Evolutionary conservation across 1,140 invertebrate genomes (phyloP), one percentile per base, ranked within the genome.

Genomic region (Fopius arisanus): DNA sequence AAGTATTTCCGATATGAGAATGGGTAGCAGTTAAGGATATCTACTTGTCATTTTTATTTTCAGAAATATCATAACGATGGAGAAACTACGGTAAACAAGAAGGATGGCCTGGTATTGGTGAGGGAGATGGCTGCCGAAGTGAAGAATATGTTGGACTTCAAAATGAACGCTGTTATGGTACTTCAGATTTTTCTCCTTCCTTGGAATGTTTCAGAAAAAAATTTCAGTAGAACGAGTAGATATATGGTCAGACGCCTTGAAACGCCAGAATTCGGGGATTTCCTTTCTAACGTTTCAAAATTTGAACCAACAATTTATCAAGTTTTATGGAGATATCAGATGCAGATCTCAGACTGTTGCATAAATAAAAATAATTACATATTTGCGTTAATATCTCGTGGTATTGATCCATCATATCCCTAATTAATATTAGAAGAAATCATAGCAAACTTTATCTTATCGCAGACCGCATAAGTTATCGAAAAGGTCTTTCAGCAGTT

Each of bases 81-180:
- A 79, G 92, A 94, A 71, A 90, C 93, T 37, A 90, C 92, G 75
- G 92, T 96, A 48, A 89, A 89, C 10, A 91, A 92, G 75, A 95
- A 95, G 82, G 94, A 96, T 82, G 95, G 95, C n/a, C 89, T 96
- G 41, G 88, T 95, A 33, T 86, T 96, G 26, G 92, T 96, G 54
- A 90, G 94, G 54, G 94, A 96, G 87, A 92, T 96, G 89, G 94
- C 94, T 2, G 90, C 90, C 0, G 94, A 96, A 88, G 94, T 96
- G 21, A 95, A 96, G 83, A 96, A 96, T 83, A 94, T 96, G 90
- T 94, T 96, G 93, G 94, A 95, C 83, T 95, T 96, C 85, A 96
- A 96, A 88, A 95, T 94, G 86, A 94, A 94, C 81, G 93, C 95
- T 40, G 94, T 96, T 41, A 94, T 95, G 94, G 95, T 96, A 88